phyloP scores from a whole-genome alignment of 1,140 invertebrate species.

The Spodoptera litura region DNA sequence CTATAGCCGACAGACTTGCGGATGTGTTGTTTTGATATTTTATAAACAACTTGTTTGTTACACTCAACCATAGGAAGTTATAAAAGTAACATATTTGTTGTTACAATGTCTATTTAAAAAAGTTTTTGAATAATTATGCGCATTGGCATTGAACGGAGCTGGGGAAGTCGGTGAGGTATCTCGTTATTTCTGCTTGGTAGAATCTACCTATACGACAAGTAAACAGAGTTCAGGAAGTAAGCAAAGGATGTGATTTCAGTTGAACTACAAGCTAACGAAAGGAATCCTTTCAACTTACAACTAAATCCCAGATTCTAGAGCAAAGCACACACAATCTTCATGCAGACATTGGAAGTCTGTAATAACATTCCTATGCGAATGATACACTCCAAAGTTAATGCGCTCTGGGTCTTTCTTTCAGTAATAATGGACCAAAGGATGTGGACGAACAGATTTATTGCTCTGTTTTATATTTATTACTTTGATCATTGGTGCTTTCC shows the following conservation, averaged over 20 bases:
- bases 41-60: constrained; percentile 55
- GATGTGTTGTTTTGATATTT: constrained; percentile 56
- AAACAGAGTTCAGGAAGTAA: neutral
- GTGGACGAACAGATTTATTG: constrained; percentile 53
- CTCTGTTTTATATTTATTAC: constrained; percentile 47
- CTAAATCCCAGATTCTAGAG: constrained; percentile 22
- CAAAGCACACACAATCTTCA: constrained; percentile 23
- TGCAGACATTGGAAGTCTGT: constrained; percentile 5
- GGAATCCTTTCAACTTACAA: constrained; percentile 17
- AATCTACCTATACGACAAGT: neutral
- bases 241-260: neutral
- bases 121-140: constrained; percentile 35
- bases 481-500: constrained; percentile 42
- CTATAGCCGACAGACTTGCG: constrained; percentile 50
- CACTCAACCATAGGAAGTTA: constrained; percentile 36
- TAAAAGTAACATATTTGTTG: constrained; percentile 44
- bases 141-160: neutral
- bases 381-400: constrained; percentile 56
- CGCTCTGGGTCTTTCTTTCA: constrained; percentile 53
- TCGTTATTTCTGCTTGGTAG: constrained; percentile 21
- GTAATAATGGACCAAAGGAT: constrained; percentile 57
- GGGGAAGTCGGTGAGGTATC: neutral
- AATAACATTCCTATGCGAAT: constrained; percentile 40
- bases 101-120: constrained; percentile 4
- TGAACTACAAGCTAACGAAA: constrained; percentile 14